Base-by-base conservation (phyloP, 2,797 vertebrate species). In the Diceros bicornis region DNA sequence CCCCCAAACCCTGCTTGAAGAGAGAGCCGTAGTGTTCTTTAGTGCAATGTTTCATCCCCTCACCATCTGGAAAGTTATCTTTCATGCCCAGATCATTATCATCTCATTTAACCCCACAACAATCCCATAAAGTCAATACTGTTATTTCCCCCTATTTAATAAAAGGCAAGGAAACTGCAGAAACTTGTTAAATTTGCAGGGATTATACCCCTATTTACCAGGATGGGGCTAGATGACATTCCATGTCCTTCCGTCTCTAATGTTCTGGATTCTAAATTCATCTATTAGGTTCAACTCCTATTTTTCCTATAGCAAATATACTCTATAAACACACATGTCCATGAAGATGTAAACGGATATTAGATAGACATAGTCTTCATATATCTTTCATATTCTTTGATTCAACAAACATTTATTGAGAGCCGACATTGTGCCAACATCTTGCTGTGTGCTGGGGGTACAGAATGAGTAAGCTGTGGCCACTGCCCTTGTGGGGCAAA, bases 251-350 rank as follows among this genome's bases (percentile, higher is more conserved):
- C 37, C 4, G 8, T 32, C 55, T 92, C 64, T 64, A 44, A 71
- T 44, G 64, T 59, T 89, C 41, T 93, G 29, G 34, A 75, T 34
- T 81, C n/a, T 78, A 69, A 94, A 88, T 84, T 96, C 47, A 66
- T 41, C 61, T 50, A 3, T 34, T 50, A 57, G 32, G 8, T 27
- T 89, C 50, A 41, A 71, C 6, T 84, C 5, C 47, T 85, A 21
- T 68, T 59, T 89, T 85, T 57, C 10, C 37, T 52, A 34, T 16
- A 74, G 47, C 34, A 89, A 57, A 78, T 44, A 37, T 59, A 32
- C 59, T 57, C 55, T 72, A 21, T 50, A 57, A 68, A 66, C 10
- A 47, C 23, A 50, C 20, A 37, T 16, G 17, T 62, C 2, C 29
- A n/a, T 34, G 57, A 62, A 27, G 68, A 86, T 41, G 25, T 85